These are phyloP conservation scores for Ips typographus DNA, from an alignment of 1,140 invertebrate genomes.

Conservation along the genomic window DNA sequence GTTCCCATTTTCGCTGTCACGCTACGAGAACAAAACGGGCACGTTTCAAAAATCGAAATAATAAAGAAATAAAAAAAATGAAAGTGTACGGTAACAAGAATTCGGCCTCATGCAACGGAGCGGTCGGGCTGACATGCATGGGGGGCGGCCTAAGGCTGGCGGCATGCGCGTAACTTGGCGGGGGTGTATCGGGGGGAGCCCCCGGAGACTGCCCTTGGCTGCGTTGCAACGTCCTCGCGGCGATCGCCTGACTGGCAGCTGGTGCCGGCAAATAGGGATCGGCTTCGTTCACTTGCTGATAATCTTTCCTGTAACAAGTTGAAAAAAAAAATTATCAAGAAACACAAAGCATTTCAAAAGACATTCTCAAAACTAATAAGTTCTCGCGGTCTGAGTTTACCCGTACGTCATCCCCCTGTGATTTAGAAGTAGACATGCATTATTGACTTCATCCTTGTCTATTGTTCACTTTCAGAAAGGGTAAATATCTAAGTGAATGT, in stretches of 20 bases:
- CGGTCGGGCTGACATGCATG: slow-evolving; percentile 44
- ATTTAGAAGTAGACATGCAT: too few relatives aligned
- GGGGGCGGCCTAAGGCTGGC: slow-evolving; percentile 46
- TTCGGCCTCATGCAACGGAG: slow-evolving; percentile 42
- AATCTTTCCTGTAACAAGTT: slow-evolving; percentile 63
- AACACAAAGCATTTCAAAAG: background rate
- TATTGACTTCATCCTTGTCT: too few relatives aligned
- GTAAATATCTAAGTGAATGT: too few relatives aligned
- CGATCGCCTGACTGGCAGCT: slow-evolving; percentile 64
- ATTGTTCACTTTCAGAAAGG: too few relatives aligned
- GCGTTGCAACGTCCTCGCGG: slow-evolving; percentile 60
- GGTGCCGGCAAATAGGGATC: slow-evolving; percentile 65
- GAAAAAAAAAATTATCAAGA: background rate
- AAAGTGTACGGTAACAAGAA: slow-evolving; percentile 41
- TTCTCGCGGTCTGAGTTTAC: too few relatives aligned
- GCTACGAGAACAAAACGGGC: background rate
- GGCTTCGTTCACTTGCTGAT: slow-evolving; percentile 71
- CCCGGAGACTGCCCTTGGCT: slow-evolving; percentile 53
- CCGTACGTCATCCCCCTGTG: too few relatives aligned
- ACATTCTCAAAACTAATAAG: too few relatives aligned
- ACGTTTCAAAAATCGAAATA: background rate
- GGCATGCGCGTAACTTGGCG: slow-evolving; percentile 52
- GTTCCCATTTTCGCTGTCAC: background rate
- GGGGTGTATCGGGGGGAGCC: slow-evolving; percentile 51
- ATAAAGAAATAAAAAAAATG: slow-evolving; percentile 39